These are phyloP conservation scores for Macaria liturata DNA, from an alignment of 2,888 invertebrate genomes.

Conservation along the genomic window DNA sequence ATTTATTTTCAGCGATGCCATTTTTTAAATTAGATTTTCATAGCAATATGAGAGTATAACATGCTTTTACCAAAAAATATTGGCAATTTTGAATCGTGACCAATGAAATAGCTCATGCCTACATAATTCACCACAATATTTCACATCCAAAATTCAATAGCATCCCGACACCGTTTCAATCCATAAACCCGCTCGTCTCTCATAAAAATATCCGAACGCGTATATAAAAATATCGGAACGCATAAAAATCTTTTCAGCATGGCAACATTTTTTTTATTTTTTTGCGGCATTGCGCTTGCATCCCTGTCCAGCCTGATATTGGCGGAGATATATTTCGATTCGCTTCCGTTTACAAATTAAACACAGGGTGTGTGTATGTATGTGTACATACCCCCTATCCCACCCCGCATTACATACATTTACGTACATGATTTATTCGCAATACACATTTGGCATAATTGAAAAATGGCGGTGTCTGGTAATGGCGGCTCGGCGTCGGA, in stretches of 20 bases:
- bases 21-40: too few relatives aligned
- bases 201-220: constrained; percentile 55
- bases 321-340: constrained; percentile 63
- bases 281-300: constrained; percentile 43
- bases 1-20: too few relatives aligned
- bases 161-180: constrained; percentile 43
- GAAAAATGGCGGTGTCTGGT: constrained; percentile 73
- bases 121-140: constrained; percentile 20
- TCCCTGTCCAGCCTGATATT: constrained; percentile 53
- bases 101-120: constrained; percentile 10
- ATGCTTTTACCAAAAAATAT: background rate
- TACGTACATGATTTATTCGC: constrained; percentile 72
- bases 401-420: constrained; percentile 35
- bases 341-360: constrained; percentile 77
- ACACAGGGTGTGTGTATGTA: constrained; percentile 50
- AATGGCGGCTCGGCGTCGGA: constrained; percentile 58
- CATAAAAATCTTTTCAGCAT: constrained; percentile 47
- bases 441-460: constrained; percentile 80
- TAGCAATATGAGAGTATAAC: too few relatives aligned
- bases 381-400: constrained; percentile 40
- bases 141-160: constrained; percentile 42
- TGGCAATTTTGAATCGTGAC: background rate
- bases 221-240: constrained; percentile 55
- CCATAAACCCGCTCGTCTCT: constrained; percentile 46
- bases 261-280: constrained; percentile 40